Base-by-base conservation (phyloP, 2,888 invertebrate genomes). In the Drosophila leonis region DNA sequence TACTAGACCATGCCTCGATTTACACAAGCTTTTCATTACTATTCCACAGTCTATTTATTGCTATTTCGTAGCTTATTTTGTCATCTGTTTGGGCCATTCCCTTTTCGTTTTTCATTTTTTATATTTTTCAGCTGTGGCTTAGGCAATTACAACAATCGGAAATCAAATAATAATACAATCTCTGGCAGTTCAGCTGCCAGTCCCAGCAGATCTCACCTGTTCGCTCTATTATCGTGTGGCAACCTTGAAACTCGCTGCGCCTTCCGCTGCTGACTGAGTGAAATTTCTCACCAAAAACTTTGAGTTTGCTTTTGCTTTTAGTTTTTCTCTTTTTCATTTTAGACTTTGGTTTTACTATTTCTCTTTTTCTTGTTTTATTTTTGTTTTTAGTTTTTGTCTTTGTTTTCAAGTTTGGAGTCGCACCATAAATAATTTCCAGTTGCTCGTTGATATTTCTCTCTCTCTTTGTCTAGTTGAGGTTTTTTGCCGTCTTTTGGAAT, bases 401-500 rank as follows among this genome's bases (percentile, higher is more conserved):
- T 71, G 70, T 54, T 78, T 86, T 80, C 82, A 66, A 80, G 81
- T 86, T 82, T 86, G 42, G 54, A 82, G 65, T 68, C 78, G 62
- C 68, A 64, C 83, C 83, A 86, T 82, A 83, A 82, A 83, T 70
- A 80, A 80, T 82, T 78, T 79, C 65, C 54, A 64, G 64, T 59
- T 27, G 44, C 56, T 81, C 74, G 48, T 56, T 73, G 46, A 73
- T 68, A 27, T 24, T 63, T 61, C 33, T 59, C 33, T 59, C 33
- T 37, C 37, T 37, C 37, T 52, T 20, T 37, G 10, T 52, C 24
- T 20, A 37, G 35, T 52, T 51, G 8, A 18, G 18, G 51, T 4
- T 49, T 49, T 20, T 63, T 56, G 52, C 37, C 46, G 41, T 61
- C 12, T 66, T 62, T 29, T 74, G 73, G 74, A 72, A 86, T 86